Percentiles rank a stretch among this genome's conserved stretches.
Evolutionary conservation across 2,888 invertebrate genomes (phyloP).

Genomic region (Pheosia gnoma): DNA sequence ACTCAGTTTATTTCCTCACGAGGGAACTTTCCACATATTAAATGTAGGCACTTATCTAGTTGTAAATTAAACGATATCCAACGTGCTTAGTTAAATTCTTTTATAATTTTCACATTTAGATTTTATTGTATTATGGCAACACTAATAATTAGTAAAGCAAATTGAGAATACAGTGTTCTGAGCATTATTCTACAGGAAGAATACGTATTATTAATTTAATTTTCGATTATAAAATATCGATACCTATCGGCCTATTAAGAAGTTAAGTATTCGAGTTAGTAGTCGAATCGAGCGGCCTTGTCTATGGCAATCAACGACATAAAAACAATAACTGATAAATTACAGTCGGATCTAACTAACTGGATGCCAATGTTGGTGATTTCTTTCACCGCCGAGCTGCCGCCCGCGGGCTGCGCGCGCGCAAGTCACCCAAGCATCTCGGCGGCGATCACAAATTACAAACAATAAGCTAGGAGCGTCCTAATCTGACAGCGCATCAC

Average conservation of each 20-base stretch:
- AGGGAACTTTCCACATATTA: too few species aligned
- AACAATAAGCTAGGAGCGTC: constrained; percentile 77
- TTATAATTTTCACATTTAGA: too few species aligned
- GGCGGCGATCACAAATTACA: constrained; percentile 77
- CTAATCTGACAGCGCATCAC: constrained; percentile 80
- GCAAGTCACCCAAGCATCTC: constrained; percentile 78
- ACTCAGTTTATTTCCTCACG: too few species aligned
- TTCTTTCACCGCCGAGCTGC: constrained; percentile 61
- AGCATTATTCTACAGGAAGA: too few species aligned
- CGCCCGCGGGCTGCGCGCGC: constrained; percentile 44
- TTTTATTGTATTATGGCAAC: too few species aligned
- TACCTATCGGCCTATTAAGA: constrained; percentile 23
- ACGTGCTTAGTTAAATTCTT: too few species aligned
- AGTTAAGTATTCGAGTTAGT: constrained; percentile 19
- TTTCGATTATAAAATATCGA: constrained; percentile 7
- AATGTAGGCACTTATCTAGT: too few species aligned
- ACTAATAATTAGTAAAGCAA: too few species aligned
- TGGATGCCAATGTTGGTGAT: constrained; percentile 56
- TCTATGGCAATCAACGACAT: constrained; percentile 46
- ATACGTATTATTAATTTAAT: neutral
- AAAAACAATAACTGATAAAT: constrained; percentile 73
- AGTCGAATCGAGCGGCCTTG: constrained; percentile 28
- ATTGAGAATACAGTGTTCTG: too few species aligned
- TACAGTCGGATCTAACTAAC: constrained; percentile 59
- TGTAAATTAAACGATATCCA: too few species aligned